Evolutionary conservation across 1,140 invertebrate species (phyloP).

Genomic region (Drosophila erecta): DNA sequence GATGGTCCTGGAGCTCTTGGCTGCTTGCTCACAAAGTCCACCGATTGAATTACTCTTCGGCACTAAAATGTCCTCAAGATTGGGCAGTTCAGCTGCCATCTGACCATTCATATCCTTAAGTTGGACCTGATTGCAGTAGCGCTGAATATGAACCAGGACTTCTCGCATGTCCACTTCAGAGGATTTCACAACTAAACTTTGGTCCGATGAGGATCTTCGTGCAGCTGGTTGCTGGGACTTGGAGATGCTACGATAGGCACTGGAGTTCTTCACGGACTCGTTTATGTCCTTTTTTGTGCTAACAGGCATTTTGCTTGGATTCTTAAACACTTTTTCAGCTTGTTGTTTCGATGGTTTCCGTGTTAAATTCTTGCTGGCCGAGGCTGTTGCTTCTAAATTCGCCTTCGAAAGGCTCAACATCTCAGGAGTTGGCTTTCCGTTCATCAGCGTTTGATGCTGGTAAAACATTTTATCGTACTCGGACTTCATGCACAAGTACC

Average conservation of each 20-base stretch:
- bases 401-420: conserved; percentile 8
- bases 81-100: conserved; percentile 3
- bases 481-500: conserved; percentile 83
- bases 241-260: conserved; percentile 47
- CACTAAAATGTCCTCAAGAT: conserved; percentile 10
- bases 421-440: conserved; percentile 25
- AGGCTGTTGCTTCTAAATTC: neutral
- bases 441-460: conserved; percentile 70
- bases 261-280: conserved; percentile 20
- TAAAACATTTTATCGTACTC: conserved; percentile 83
- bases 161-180: conserved; percentile 63
- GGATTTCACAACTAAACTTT: conserved; percentile 60
- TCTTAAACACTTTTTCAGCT: conserved; percentile 24
- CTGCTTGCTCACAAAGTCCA: neutral
- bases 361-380: neutral
- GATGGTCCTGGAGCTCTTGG: neutral
- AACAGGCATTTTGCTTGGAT: conserved; percentile 2
- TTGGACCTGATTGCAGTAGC: conserved; percentile 62
- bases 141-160: conserved; percentile 69
- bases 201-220: conserved; percentile 47
- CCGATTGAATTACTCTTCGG: neutral
- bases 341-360: conserved; percentile 1
- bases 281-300: conserved; percentile 2
- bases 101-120: conserved; percentile 42
- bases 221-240: conserved; percentile 27